Conservation (phyloP, 2,888 invertebrate genomes). For the Netelia virgata region DNA sequence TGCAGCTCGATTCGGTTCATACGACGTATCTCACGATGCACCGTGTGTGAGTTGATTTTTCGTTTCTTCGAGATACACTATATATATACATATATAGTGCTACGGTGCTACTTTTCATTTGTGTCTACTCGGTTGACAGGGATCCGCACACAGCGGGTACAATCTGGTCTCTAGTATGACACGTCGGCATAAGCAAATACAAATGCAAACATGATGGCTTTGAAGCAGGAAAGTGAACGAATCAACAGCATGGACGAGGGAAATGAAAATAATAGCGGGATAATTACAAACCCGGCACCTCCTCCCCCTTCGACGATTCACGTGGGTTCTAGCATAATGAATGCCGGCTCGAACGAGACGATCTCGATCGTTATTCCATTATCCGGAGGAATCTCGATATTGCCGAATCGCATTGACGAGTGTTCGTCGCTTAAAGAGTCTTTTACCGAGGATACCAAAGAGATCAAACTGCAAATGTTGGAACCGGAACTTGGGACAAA, state of each 20-base stretch:
- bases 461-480: neutral
- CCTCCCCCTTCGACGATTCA: conserved; percentile 75
- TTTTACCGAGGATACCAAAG: neutral
- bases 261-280: no score
- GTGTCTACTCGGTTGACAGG: no score
- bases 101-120: no score
- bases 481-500: conserved; percentile 17
- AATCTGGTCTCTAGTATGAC: no score
- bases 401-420: conserved; percentile 71
- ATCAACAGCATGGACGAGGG: neutral
- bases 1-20: no score
- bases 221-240: conserved; percentile 41
- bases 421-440: conserved; percentile 67
- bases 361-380: conserved; percentile 82
- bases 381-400: conserved; percentile 79
- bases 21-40: no score
- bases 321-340: conserved; percentile 79
- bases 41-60: no score
- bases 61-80: no score
- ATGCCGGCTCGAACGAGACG: conserved; percentile 76
- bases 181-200: neutral
- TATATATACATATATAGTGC: no score
- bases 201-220: conserved; percentile 26
- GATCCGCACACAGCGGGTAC: no score
- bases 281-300: no score